Conservation (phyloP, 37 sponge, comb jelly and placozoan genomes). For the Mnemiopsis leidyi region DNA sequence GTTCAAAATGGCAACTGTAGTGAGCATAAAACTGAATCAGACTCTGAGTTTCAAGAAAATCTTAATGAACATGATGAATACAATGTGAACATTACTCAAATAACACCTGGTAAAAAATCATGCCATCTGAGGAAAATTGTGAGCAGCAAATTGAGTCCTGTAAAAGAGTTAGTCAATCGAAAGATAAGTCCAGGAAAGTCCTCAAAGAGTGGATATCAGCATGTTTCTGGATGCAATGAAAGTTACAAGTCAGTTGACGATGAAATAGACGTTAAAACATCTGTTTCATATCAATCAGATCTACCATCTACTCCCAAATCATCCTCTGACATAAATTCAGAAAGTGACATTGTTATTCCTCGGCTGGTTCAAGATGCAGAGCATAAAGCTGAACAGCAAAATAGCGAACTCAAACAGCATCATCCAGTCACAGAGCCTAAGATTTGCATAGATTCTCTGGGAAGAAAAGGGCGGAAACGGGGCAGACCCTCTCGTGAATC, state of each 20-base stretch:
- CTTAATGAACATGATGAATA: neutral
- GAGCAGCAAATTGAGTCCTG: neutral
- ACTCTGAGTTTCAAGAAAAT: neutral
- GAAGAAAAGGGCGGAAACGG: neutral
- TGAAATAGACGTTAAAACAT: constrained; percentile 19
- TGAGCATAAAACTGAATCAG: neutral
- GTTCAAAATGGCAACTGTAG: neutral
- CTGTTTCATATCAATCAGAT: neutral
- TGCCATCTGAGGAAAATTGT: neutral
- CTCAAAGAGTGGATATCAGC: neutral
- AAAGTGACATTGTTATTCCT: neutral
- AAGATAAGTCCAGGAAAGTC: neutral
- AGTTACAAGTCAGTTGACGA: constrained; percentile 17
- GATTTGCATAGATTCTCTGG: neutral
- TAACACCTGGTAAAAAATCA: neutral
- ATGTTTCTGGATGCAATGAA: neutral
- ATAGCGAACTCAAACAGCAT: neutral
- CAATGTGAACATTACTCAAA: neutral
- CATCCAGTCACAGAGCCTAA: neutral
- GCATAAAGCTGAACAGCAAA: neutral
- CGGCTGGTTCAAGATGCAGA: neutral
- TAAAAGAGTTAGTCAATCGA: neutral
- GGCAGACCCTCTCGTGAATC: neutral
- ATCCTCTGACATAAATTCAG: neutral
- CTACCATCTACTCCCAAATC: neutral